A percentile compares a stretch with the other conserved stretches of the same genome.
These are phyloP conservation scores for Rhopilema esculentum DNA, from an alignment of 30 jellyfish, hydroid and myxozoan species.

Conservation along the genomic window DNA sequence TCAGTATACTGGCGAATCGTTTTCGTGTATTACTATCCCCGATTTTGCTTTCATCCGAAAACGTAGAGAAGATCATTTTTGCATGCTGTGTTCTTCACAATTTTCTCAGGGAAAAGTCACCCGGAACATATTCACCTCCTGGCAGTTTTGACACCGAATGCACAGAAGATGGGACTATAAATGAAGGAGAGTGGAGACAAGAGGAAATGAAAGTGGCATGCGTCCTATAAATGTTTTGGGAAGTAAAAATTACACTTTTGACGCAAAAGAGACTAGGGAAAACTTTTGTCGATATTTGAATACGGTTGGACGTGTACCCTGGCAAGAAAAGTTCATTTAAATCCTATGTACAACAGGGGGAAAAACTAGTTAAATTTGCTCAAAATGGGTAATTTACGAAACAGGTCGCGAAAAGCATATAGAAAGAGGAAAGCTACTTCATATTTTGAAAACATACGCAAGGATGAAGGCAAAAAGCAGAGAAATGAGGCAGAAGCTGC, in stretches of 20 bases:
- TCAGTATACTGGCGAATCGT: constrained; percentile 16
- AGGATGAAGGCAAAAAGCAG: not conserved
- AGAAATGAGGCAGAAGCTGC: not conserved
- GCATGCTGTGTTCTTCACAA: constrained; percentile 12
- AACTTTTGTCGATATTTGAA: not conserved
- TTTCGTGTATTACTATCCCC: constrained; percentile 1
- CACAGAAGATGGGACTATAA: not conserved
- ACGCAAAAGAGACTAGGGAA: constrained; percentile 10
- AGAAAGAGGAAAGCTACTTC: not conserved
- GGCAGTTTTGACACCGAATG: constrained; percentile 10
- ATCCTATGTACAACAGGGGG: too few relatives aligned
- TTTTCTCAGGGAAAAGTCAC: not conserved
- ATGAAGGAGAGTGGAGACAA: constrained; percentile 24
- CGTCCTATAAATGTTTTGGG: not conserved
- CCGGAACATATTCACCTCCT: constrained; percentile 1
- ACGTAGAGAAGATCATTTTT: not conserved
- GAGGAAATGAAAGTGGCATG: too few relatives aligned
- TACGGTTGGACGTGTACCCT: not conserved
- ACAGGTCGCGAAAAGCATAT: not conserved
- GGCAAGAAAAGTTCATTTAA: too few relatives aligned
- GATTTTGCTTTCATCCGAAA: constrained; percentile 6
- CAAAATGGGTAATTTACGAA: not conserved
- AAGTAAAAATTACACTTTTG: not conserved
- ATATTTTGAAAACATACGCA: not conserved
- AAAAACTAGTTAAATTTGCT: too few relatives aligned